Base-by-base conservation (phyloP, 2,888 invertebrate genomes). In the Ernsta delagoae region DNA sequence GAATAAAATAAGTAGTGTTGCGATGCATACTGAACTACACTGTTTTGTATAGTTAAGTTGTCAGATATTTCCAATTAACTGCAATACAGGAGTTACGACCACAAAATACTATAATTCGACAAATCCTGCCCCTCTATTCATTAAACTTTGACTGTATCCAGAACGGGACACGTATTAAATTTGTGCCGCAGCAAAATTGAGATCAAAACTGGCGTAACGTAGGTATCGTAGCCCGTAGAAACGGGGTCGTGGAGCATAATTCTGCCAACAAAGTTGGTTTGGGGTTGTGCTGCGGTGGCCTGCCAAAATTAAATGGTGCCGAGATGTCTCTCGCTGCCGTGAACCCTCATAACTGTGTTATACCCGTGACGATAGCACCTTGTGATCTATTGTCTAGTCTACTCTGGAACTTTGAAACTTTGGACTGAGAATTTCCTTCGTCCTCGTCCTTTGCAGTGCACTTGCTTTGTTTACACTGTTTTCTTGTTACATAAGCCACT, bases 281-380 rank as follows among this genome's bases (percentile, higher is more conserved):
- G 64, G 16, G 65, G 53, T 50, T 50, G 50, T 41, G 11, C 48
- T 50, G 59, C 65, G 59, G 65, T 59, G 39, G 9, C 11, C 50
- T 48, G 59, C 57, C 65, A 65, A 65, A 65, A 65, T 34, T 48
- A 50, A 65, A 65, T 59, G 39, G 41, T 65, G 65, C 59, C 59
- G 59, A 6, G 59, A 39, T 39, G 57, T 57, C 57, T 54, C 54
- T 7, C 36, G 36, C 36, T 36, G 57, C 11, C 34, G 34, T 34
- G 9, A 50, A n/a, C 57, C 36, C 8, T 36, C 36, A 31, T 34
- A 36, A 57, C 57, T 57, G 36, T 24, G 50, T 50, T 50, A 50
- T 2, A 50, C 16, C 24, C 11, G 12, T 16, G n/a, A 4, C 16
- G 3, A 6, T 50, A 50, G 16, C 7, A 16, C 16, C 16, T 50